Percentiles rank a stretch among this genome's conserved stretches.
These are phyloP conservation scores for Mayetiola destructor DNA, from an alignment of 2,888 invertebrate genomes.

Conservation along the genomic window DNA sequence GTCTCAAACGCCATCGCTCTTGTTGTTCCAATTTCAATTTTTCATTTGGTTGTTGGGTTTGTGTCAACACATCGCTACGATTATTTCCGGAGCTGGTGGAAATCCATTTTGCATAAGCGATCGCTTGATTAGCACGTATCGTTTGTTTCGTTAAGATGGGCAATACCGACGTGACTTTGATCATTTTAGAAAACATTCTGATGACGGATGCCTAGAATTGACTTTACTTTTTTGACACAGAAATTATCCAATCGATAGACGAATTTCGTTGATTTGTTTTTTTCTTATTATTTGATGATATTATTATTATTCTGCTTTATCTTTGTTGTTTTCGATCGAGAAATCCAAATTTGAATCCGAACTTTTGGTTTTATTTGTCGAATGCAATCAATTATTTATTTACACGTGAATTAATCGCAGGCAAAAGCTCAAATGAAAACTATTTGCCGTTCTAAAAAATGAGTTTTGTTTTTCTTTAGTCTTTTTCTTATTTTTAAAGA, in stretches of 20 bases:
- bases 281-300: not conserved
- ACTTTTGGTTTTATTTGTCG: not conserved
- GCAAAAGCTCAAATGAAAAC: no score
- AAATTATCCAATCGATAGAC: no score
- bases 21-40: slow-evolving; percentile 1
- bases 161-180: slow-evolving; percentile 7
- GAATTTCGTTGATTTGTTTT: not conserved
- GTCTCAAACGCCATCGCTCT: slow-evolving; percentile 5
- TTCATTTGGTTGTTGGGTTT: not conserved
- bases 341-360: not conserved
- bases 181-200: slow-evolving; percentile 1
- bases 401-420: no score
- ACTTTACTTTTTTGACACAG: no score
- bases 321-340: not conserved
- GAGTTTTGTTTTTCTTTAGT: no score
- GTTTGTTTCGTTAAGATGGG: not conserved
- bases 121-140: not conserved
- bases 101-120: not conserved
- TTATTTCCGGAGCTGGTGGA: not conserved
- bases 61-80: slow-evolving; percentile 7
- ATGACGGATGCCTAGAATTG: not conserved
- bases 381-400: not conserved
- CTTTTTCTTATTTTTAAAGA: no score
- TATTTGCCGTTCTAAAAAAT: no score
- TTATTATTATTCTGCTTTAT: not conserved